phyloP scores from a whole-genome alignment of 2,888 invertebrate genomes.

The Andricus curvator region DNA sequence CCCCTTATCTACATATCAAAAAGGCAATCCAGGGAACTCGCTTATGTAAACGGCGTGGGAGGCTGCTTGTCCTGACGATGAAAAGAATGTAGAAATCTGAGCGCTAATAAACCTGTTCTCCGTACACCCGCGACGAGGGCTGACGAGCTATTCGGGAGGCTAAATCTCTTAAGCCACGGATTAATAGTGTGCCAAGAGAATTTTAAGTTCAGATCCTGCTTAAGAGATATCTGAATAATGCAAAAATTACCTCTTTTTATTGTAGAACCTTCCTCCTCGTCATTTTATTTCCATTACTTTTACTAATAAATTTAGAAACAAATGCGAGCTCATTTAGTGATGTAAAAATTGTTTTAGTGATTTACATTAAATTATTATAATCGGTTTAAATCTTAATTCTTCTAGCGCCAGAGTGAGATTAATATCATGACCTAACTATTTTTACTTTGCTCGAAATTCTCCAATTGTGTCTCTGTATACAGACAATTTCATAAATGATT shows the following conservation, averaged over 20 bases:
- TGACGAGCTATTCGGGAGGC: conserved; percentile 77
- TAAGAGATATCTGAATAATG: conserved; percentile 36
- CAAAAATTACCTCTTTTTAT: conserved; percentile 27
- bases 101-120: conserved; percentile 77
- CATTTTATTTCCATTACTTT: neutral
- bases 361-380: too few species aligned
- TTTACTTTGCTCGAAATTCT: too few species aligned
- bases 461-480: too few species aligned
- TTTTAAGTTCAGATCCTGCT: conserved; percentile 67
- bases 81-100: conserved; percentile 77
- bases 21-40: conserved; percentile 78
- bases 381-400: too few species aligned
- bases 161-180: conserved; percentile 75
- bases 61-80: conserved; percentile 72
- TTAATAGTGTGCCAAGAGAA: conserved; percentile 73
- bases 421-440: too few species aligned
- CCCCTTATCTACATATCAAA: conserved; percentile 78
- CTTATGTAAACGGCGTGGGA: conserved; percentile 77
- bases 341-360: neutral
- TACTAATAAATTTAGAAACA: neutral
- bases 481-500: too few species aligned
- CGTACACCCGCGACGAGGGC: conserved; percentile 57
- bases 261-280: neutral
- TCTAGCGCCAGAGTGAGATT: too few species aligned
- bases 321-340: neutral